Evolutionary conservation across 92 coral and sea anemone genomes (phyloP).

Genomic region (Bergia puertoricense): DNA sequence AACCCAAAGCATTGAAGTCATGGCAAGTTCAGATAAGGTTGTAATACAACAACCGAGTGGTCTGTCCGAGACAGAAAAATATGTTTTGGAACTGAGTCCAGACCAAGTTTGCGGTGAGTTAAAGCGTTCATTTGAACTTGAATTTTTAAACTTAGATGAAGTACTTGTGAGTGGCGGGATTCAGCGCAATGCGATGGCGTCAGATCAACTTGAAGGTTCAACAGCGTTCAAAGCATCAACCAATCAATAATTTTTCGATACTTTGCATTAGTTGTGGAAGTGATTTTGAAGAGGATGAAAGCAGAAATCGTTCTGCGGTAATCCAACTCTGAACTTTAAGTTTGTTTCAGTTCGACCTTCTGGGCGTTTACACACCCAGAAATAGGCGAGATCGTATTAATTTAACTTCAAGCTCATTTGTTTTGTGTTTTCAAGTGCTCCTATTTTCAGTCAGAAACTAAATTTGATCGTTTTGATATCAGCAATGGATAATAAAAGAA

Average conservation of each 20-base stretch:
- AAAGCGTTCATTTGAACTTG: too few species aligned
- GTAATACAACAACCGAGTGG: constrained; percentile 31
- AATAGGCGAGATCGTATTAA: background rate
- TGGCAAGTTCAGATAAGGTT: constrained; percentile 37
- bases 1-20: constrained; percentile 4
- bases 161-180: background rate
- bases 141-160: background rate
- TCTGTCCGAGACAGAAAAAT: constrained; percentile 31
- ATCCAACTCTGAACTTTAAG: background rate
- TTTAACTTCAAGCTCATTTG: too few species aligned
- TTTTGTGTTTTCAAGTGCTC: background rate
- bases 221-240: background rate
- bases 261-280: background rate
- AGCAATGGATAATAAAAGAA: background rate
- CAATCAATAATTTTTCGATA: background rate
- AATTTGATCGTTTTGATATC: background rate
- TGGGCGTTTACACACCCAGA: background rate
- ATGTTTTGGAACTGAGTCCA: constrained; percentile 36
- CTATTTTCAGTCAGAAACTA: background rate
- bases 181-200: background rate
- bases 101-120: constrained; percentile 32
- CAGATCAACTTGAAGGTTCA: background rate
- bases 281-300: background rate
- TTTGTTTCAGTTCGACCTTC: background rate
- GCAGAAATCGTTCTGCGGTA: background rate